phyloP scores from a whole-genome alignment of 2,113 vertebrate species.

The Myodes glareolus region DNA sequence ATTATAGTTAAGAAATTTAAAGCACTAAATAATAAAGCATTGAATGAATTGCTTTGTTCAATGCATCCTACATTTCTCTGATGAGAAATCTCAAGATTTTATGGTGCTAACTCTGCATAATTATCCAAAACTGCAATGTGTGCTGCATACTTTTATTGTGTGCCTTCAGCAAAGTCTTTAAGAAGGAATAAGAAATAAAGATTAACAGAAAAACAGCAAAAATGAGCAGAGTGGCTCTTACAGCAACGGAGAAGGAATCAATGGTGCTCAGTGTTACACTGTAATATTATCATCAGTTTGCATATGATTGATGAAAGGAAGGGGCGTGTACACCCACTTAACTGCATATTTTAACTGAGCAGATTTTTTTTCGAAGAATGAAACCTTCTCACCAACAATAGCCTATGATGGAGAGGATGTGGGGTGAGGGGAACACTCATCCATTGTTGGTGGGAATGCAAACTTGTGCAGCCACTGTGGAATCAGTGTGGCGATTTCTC shows the following conservation, averaged over 20 bases:
- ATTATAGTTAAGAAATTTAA: neutral
- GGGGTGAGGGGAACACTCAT: too few relatives aligned
- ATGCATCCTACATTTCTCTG: neutral
- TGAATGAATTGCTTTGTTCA: neutral
- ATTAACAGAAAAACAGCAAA: neutral
- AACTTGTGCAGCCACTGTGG: too few relatives aligned
- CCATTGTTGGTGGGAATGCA: too few relatives aligned
- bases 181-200: conserved; percentile 10
- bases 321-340: neutral
- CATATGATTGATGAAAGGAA: conserved; percentile 48
- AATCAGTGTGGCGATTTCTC: too few relatives aligned
- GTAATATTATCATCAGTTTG: neutral
- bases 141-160: neutral
- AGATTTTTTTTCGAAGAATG: conserved; percentile 55
- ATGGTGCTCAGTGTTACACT: neutral
- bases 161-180: neutral
- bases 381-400: too few relatives aligned
- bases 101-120: neutral
- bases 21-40: neutral
- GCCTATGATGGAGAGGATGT: too few relatives aligned
- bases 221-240: conserved; percentile 39
- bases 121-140: neutral
- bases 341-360: conserved; percentile 47
- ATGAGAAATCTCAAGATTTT: neutral
- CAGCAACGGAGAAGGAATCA: neutral